Evolutionary conservation across 1,140 invertebrate genomes (phyloP).

Genomic region (Euura saliciscinereae): DNA sequence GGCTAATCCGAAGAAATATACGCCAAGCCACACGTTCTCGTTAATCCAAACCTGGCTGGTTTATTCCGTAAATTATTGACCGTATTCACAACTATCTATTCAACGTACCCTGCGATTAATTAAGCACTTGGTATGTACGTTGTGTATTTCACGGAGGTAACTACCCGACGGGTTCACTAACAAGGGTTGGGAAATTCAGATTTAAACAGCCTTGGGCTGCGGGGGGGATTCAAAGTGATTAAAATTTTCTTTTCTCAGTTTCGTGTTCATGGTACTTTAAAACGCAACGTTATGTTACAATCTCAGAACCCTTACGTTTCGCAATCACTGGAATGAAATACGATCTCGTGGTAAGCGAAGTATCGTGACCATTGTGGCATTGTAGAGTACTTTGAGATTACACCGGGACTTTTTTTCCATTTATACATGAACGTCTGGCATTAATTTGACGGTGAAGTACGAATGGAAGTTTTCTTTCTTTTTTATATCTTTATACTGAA

Average conservation of each 20-base stretch:
- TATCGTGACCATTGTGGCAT: conserved; percentile 24
- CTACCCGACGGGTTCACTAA: too few species aligned
- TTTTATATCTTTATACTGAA: too few species aligned
- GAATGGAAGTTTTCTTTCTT: too few species aligned
- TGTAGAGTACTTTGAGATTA: not conserved
- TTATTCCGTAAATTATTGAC: not conserved
- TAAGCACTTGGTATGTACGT: not conserved
- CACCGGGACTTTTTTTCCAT: too few species aligned
- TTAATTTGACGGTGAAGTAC: too few species aligned
- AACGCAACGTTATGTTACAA: conserved; percentile 30
- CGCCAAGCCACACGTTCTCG: not conserved
- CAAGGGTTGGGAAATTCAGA: too few species aligned
- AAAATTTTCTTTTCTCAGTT: not conserved
- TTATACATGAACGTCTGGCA: too few species aligned
- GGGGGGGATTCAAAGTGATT: too few species aligned
- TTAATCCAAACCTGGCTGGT: not conserved
- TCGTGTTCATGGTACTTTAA: conserved; percentile 24
- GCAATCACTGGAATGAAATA: conserved; percentile 38
- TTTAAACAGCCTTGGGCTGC: too few species aligned
- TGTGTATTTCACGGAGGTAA: not conserved
- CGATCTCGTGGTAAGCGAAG: conserved; percentile 15
- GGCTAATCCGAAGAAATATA: too few species aligned
- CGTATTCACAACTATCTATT: not conserved
- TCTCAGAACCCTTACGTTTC: conserved; percentile 27
- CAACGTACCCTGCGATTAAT: not conserved